Conservation (phyloP, 2,113 vertebrate genomes). For the Daboia siamensis region DNA sequence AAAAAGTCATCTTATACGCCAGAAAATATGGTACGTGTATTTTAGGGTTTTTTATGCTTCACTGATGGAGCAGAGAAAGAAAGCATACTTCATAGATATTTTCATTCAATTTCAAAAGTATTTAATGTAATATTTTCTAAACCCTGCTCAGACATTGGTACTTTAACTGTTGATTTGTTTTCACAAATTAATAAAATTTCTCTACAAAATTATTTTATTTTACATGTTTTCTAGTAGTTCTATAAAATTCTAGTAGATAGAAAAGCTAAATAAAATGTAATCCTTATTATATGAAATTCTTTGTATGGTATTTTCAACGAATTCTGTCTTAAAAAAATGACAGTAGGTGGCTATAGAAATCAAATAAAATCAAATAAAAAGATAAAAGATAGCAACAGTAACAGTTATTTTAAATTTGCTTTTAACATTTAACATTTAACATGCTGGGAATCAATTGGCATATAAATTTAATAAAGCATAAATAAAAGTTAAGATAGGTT, state of each 20-base stretch:
- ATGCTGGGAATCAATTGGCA: neutral
- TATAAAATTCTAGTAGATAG: neutral
- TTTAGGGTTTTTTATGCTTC: neutral
- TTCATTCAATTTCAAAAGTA: neutral
- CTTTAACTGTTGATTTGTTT: neutral
- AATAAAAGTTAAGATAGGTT: conserved; percentile 29
- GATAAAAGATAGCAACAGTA: too few species aligned
- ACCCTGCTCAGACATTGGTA: neutral
- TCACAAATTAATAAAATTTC: neutral
- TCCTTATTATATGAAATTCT: neutral
- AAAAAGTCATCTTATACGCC: too few species aligned
- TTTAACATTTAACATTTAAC: neutral
- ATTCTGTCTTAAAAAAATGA: too few species aligned
- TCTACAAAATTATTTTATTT: neutral
- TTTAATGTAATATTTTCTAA: neutral
- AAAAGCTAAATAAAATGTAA: neutral
- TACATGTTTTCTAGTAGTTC: neutral
- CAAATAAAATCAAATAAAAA: too few species aligned
- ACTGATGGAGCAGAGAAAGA: neutral
- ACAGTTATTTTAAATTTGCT: neutral
- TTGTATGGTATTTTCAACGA: neutral
- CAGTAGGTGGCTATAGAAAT: too few species aligned
- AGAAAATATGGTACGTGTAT: too few species aligned
- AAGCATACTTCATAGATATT: neutral
- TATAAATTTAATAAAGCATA: neutral